Evolutionary conservation across 2,888 invertebrate genomes (phyloP), one percentile per base, ranked within the genome.

Genomic region (Odontomyia ornata): DNA sequence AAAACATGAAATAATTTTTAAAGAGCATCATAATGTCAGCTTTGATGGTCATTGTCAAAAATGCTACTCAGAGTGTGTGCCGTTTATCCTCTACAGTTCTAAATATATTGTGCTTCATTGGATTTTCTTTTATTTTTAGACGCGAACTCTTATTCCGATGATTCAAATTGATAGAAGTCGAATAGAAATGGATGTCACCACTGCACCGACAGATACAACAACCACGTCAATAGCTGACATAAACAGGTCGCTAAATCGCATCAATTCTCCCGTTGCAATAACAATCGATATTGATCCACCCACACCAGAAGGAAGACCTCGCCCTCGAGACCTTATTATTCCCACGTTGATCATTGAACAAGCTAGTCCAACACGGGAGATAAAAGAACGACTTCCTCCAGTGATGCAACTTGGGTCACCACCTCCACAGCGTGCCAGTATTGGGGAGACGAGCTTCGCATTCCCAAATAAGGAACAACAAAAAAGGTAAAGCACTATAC

Each of bases 271-370:
- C 13, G 62, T 81, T 71, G 79, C 79, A 75, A 83, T 83, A 67
- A 83, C 82, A 46, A 84, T 84, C 69, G 85, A 84, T 69, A 80
- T 82, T 23, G 82, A 83, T 75, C 86, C 85, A 46, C 83, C 84
- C 30, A 83, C 83, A 25, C 84, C 83, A 0, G 83, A 83, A 21
- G 83, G 84, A 73, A 83, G 83, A 77, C 79, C 82, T 30, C 80
- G 83, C 76, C 89, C 89, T 23, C 89, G 89, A 0, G 85, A 86
- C 47, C 85, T 92, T 23, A 86, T 90, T 30, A 92, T 93, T 72
- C 93, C 93, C 1, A 88, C 90, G 15, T 85, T 93, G 27, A 90
- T 89, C 0, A 89, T 93, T 76, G 90, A 93, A 85, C 89, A 92
- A 65, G 91, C 93, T 0, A 92, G 92, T 1, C 93, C 93, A 18